Evolutionary conservation across 2,888 invertebrate species (phyloP).

Genomic region (Drymonia ruficornis): DNA sequence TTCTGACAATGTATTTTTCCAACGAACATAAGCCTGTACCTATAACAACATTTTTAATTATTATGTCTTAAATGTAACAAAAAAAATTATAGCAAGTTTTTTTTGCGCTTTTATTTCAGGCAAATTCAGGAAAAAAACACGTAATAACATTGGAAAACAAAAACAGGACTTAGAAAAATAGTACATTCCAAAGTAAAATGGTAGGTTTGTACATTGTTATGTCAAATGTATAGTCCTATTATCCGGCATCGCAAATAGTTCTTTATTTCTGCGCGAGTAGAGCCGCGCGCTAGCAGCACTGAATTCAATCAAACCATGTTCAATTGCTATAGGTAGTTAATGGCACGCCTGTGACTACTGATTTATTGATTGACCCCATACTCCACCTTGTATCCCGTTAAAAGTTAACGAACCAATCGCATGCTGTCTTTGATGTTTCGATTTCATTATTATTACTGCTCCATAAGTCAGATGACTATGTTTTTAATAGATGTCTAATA

Average conservation of each 20-base stretch:
- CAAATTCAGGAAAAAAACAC: too few relatives aligned
- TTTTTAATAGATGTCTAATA: background rate
- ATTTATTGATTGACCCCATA: constrained; percentile 42
- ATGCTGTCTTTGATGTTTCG: constrained; percentile 4
- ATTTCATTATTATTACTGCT: constrained; percentile 3
- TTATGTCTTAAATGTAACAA: background rate
- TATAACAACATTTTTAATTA: constrained; percentile 9
- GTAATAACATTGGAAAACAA: too few relatives aligned
- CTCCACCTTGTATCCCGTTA: constrained; percentile 21
- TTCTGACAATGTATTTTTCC: constrained; percentile 21
- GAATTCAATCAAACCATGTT: constrained; percentile 41
- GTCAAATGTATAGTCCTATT: constrained; percentile 15
- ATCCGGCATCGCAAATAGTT: constrained; percentile 33
- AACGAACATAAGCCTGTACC: constrained; percentile 12
- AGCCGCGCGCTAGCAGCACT: constrained; percentile 28
- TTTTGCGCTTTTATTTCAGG: too few relatives aligned
- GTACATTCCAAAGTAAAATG: too few relatives aligned
- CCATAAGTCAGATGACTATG: background rate
- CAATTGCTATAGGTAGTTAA: constrained; percentile 42
- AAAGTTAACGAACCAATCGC: constrained; percentile 17
- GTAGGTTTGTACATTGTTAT: too few relatives aligned
- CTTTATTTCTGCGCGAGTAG: constrained; percentile 35
- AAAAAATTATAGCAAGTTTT: too few relatives aligned
- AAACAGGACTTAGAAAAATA: too few relatives aligned
- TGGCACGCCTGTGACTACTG: constrained; percentile 33